These are phyloP conservation scores for Dipus sagitta DNA, from an alignment of 2,797 vertebrate species.

Conservation along the genomic window DNA sequence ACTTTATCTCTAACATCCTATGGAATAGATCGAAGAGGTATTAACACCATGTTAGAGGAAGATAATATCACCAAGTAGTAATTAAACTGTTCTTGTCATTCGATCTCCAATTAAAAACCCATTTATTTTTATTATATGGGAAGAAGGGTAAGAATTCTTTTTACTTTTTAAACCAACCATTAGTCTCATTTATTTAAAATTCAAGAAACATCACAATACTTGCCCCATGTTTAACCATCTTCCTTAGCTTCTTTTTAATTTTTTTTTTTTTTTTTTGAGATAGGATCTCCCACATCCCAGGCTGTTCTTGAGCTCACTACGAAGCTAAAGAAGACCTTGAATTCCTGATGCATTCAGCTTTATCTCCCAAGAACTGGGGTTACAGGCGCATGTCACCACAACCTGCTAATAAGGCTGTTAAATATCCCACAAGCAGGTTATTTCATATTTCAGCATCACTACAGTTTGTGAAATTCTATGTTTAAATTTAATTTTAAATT, in stretches of 20 bases:
- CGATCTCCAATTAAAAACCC: background rate
- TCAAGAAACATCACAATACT: background rate
- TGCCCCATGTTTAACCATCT: background rate
- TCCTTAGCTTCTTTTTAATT: background rate
- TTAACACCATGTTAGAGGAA: background rate
- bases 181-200: conserved; percentile 39
- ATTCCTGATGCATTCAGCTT: background rate
- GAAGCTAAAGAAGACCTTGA: background rate
- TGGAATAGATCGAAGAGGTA: conserved; percentile 47
- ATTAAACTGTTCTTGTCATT: conserved; percentile 5
- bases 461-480: background rate
- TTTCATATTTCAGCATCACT: background rate
- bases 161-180: background rate
- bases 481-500: conserved; percentile 20
- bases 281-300: background rate
- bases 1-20: conserved; percentile 26
- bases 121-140: background rate
- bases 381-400: too few species aligned
- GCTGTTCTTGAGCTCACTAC: background rate
- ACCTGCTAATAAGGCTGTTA: background rate
- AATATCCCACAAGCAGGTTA: background rate
- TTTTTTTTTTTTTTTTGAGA: background rate
- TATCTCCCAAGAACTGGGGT: background rate
- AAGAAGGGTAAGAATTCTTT: background rate
- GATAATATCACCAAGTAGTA: background rate